Percentiles rank a stretch among this genome's conserved stretches.
phyloP scores from a whole-genome alignment of 2,797 vertebrate species.

The Typhlichthys eigenmanni region DNA sequence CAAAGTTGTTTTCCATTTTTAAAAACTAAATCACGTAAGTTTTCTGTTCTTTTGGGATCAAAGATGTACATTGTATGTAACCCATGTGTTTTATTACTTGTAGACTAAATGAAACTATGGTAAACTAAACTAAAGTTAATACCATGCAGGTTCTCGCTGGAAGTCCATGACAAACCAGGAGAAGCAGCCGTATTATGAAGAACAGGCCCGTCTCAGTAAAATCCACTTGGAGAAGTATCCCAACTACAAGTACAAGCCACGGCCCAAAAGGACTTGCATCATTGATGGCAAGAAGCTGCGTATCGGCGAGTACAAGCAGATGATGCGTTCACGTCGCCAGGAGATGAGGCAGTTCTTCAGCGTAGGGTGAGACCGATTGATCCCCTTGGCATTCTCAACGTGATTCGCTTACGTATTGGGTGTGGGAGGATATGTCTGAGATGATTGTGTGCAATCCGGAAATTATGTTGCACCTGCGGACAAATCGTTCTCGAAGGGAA shows the following conservation, averaged over 20 bases:
- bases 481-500: too few species aligned
- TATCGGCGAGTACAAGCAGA: slow-evolving; percentile 98
- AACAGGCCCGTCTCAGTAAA: slow-evolving; percentile 98
- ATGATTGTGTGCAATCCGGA: too few species aligned
- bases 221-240: slow-evolving; percentile 99
- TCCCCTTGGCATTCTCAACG: too few species aligned
- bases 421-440: too few species aligned
- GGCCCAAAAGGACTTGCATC: slow-evolving; percentile 98
- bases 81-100: neutral
- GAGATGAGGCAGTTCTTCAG: slow-evolving; percentile 99
- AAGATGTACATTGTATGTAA: neutral
- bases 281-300: slow-evolving; percentile 98
- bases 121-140: neutral
- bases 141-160: slow-evolving; percentile 86
- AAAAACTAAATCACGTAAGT: neutral
- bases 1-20: neutral
- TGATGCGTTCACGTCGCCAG: slow-evolving; percentile 98
- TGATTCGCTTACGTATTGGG: too few species aligned
- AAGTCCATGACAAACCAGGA: slow-evolving; percentile 99
- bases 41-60: neutral
- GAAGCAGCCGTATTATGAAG: slow-evolving; percentile 98
- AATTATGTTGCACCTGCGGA: too few species aligned
- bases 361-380: slow-evolving; percentile 87
- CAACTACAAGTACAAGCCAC: slow-evolving; percentile 99
- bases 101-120: neutral